Conservation (phyloP, 2,888 invertebrate genomes). For the Tetragonisca angustula region DNA sequence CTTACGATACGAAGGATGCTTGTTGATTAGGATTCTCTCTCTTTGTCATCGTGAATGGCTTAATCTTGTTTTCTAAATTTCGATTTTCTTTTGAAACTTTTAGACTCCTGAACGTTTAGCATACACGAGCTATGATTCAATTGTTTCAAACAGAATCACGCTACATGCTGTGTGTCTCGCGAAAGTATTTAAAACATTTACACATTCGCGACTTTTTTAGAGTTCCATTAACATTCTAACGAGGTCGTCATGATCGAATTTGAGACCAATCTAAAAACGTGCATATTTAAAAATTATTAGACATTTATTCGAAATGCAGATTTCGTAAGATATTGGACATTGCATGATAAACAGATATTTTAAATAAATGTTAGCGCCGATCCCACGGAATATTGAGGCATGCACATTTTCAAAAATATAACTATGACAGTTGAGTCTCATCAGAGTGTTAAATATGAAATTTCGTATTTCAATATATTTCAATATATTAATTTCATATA, state of each 20-base stretch:
- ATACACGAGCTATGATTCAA: background rate
- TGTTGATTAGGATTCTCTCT: constrained; percentile 7
- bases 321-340: background rate
- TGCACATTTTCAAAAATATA: too few relatives aligned
- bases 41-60: background rate
- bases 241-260: background rate
- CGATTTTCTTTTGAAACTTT: constrained; percentile 3
- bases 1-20: background rate
- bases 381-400: too few relatives aligned
- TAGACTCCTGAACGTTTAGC: constrained; percentile 8
- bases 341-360: too few relatives aligned
- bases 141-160: background rate
- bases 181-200: background rate
- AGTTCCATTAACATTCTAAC: background rate
- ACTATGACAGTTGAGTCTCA: too few relatives aligned
- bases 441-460: too few relatives aligned
- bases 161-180: background rate
- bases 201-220: background rate
- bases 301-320: background rate
- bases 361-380: too few relatives aligned
- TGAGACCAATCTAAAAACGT: background rate
- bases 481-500: too few relatives aligned
- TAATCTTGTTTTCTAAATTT: constrained; percentile 12
- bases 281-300: background rate
- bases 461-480: too few relatives aligned